phyloP scores from a whole-genome alignment of 2,888 invertebrate genomes.

The Malthinus flaveolus region DNA sequence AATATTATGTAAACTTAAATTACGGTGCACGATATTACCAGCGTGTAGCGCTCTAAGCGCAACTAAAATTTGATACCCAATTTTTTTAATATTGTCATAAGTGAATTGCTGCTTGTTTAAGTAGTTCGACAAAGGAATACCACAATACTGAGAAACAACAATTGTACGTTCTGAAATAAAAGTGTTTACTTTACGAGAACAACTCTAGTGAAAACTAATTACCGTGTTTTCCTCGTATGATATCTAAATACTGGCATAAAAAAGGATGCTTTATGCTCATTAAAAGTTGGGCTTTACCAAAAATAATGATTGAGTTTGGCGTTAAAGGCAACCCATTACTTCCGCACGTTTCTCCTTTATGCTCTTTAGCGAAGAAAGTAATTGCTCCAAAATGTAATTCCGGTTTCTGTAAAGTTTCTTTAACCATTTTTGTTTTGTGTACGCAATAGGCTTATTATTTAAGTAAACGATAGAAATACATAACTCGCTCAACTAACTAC shows the following conservation, averaged over 20 bases:
- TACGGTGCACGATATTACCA: constrained; percentile 75
- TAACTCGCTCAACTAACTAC: too few relatives aligned
- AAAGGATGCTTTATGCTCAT: constrained; percentile 78
- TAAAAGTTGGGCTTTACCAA: constrained; percentile 84
- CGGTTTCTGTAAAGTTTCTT: constrained; percentile 52
- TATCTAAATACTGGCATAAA: constrained; percentile 88
- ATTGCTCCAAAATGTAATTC: constrained; percentile 76
- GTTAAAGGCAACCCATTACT: constrained; percentile 95
- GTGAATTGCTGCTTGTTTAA: constrained; percentile 56
- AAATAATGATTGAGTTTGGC: constrained; percentile 93
- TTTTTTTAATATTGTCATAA: constrained; percentile 61
- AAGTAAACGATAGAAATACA: too few relatives aligned
- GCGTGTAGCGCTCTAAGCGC: constrained; percentile 75
- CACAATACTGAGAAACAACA: constrained; percentile 79
- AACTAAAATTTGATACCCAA: constrained; percentile 73
- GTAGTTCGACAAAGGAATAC: constrained; percentile 62
- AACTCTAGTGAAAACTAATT: constrained; percentile 34
- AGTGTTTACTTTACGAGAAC: neutral
- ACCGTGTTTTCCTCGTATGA: constrained; percentile 94
- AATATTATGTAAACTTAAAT: constrained; percentile 82
- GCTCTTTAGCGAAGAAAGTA: constrained; percentile 89
- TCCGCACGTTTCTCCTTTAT: constrained; percentile 89
- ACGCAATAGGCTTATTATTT: too few relatives aligned
- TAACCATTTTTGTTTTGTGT: neutral
- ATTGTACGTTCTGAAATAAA: constrained; percentile 72